Evolutionary conservation across 2,113 vertebrate genomes (phyloP).

Genomic region (Ictalurus furcatus): DNA sequence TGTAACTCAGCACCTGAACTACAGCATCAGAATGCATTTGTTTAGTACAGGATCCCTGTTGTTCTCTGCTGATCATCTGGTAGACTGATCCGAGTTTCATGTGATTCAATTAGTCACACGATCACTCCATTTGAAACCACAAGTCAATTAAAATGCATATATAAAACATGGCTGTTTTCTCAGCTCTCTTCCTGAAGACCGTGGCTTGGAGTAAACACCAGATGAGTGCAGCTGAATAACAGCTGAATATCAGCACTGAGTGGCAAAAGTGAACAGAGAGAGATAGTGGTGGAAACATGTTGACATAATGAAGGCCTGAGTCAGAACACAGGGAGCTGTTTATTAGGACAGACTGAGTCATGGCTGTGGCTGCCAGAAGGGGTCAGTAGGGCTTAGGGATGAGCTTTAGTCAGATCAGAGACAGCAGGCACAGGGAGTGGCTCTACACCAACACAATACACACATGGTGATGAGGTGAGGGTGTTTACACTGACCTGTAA

Average conservation of each 20-base stretch:
- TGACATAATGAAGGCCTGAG: constrained; percentile 14
- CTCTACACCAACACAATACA: constrained; percentile 6
- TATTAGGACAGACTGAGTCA: constrained; percentile 28
- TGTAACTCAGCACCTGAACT: not conserved
- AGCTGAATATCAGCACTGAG: constrained; percentile 20
- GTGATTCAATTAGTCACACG: not conserved
- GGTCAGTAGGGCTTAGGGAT: constrained; percentile 41
- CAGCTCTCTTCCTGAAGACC: not conserved
- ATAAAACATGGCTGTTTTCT: not conserved
- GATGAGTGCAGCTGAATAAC: constrained; percentile 3
- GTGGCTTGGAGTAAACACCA: not conserved
- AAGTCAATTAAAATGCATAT: not conserved
- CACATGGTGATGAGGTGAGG: not conserved
- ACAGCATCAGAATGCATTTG: not conserved
- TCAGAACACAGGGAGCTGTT: constrained; percentile 32
- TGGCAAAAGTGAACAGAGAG: constrained; percentile 2
- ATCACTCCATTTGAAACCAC: not conserved
- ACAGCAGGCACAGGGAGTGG: constrained; percentile 43
- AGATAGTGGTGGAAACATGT: constrained; percentile 39
- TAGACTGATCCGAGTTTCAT: too few relatives aligned
- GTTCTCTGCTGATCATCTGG: not conserved
- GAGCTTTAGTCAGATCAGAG: constrained; percentile 20
- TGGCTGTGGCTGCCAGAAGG: constrained; percentile 40
- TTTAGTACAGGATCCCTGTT: not conserved
- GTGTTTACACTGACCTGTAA: not conserved